These are phyloP conservation scores for Harpalus rufipes DNA, from an alignment of 2,888 invertebrate genomes.

Conservation along the genomic window DNA sequence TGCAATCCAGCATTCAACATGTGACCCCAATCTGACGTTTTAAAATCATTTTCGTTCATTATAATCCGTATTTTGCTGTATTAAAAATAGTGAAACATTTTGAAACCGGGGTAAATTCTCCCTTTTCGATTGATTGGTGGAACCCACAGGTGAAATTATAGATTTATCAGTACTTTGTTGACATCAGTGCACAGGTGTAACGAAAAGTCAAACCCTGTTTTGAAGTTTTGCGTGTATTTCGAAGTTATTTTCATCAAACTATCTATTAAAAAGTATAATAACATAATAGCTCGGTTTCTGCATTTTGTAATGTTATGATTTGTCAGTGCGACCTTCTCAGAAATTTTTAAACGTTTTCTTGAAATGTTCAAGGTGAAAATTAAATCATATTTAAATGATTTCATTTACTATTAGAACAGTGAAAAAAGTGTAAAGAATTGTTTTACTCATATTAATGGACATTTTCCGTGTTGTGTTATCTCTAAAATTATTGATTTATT, in stretches of 20 bases:
- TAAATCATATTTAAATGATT: slow-evolving; percentile 59
- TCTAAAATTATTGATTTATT: slow-evolving; percentile 62
- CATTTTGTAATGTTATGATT: slow-evolving; percentile 41
- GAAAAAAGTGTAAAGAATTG: slow-evolving; percentile 25
- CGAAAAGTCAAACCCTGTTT: slow-evolving; percentile 54
- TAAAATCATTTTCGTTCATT: slow-evolving; percentile 57
- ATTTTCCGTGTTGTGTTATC: slow-evolving; percentile 36
- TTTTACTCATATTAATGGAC: neutral
- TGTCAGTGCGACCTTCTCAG: slow-evolving; percentile 58
- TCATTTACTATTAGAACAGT: slow-evolving; percentile 48
- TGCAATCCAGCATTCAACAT: slow-evolving; percentile 77
- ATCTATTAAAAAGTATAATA: slow-evolving; percentile 8
- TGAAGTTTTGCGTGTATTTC: slow-evolving; percentile 31
- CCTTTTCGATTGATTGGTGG: slow-evolving; percentile 36
- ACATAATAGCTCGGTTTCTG: slow-evolving; percentile 1
- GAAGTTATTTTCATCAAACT: slow-evolving; percentile 3
- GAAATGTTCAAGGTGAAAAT: slow-evolving; percentile 63
- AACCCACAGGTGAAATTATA: slow-evolving; percentile 56
- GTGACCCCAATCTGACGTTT: slow-evolving; percentile 77
- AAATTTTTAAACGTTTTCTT: slow-evolving; percentile 61
- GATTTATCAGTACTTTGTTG: slow-evolving; percentile 60
- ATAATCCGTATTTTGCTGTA: slow-evolving; percentile 31
- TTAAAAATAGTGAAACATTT: slow-evolving; percentile 17
- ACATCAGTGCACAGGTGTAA: slow-evolving; percentile 62
- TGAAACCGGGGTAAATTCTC: slow-evolving; percentile 36